phyloP scores from a whole-genome alignment of 1,140 invertebrate genomes.

The Hypothenemus hampei region DNA sequence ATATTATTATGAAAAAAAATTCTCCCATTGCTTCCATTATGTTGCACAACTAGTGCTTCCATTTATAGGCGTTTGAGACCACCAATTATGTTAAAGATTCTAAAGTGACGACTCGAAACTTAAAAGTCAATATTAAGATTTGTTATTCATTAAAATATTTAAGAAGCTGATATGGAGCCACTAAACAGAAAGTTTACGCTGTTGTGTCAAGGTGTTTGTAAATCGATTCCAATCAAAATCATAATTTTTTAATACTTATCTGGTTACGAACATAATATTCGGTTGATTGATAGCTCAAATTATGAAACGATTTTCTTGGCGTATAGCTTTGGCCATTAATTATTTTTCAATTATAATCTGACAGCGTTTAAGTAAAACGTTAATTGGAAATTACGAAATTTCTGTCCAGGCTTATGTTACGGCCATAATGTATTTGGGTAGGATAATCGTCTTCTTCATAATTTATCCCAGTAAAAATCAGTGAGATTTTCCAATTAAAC shows the following conservation, averaged over 20 bases:
- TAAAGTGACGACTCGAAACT: too few species aligned
- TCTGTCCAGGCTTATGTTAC: constrained; percentile 1
- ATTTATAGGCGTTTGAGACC: too few species aligned
- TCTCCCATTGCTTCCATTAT: too few species aligned
- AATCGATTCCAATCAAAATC: constrained; percentile 5
- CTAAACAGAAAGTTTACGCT: too few species aligned
- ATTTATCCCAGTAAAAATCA: constrained; percentile 10
- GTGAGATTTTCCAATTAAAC: constrained; percentile 6
- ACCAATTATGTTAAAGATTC: too few species aligned
- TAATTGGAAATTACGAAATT: constrained; percentile 24
- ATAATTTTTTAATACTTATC: constrained; percentile 5
- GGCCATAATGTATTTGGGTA: constrained; percentile 7
- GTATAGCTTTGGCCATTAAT: constrained; percentile 14
- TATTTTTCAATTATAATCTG: constrained; percentile 22
- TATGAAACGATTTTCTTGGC: constrained; percentile 11
- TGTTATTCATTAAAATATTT: too few species aligned
- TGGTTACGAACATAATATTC: constrained; percentile 2
- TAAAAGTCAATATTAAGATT: too few species aligned
- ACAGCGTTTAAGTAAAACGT: constrained; percentile 23
- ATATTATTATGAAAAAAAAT: too few species aligned
- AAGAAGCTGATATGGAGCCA: too few species aligned
- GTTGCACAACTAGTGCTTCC: too few species aligned
- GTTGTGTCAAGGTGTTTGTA: constrained; percentile 1
- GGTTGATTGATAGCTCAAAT: constrained; percentile 16
- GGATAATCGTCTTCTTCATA: constrained; percentile 6